Percentiles rank a stretch among this genome's conserved stretches.
Evolutionary conservation across 1,140 invertebrate genomes (phyloP).

Genomic region (Trachymyrmex cornetzi): DNA sequence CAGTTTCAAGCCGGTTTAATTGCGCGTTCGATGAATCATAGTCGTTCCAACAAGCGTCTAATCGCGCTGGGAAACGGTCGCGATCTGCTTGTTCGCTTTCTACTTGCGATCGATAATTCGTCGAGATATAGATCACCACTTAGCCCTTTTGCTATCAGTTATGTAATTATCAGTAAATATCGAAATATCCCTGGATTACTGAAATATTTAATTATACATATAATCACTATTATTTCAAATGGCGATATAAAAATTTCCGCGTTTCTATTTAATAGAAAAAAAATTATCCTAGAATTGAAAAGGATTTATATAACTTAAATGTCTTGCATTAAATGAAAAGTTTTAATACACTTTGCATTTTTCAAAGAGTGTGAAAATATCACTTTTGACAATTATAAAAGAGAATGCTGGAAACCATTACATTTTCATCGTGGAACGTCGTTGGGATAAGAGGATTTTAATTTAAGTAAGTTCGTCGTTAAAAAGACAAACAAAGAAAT

Average conservation of each 20-base stretch:
- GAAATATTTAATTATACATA: background rate
- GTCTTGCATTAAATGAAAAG: background rate
- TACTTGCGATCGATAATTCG: slow-evolving; percentile 60
- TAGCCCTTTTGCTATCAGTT: slow-evolving; percentile 23
- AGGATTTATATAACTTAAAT: slow-evolving; percentile 11
- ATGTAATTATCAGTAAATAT: slow-evolving; percentile 21
- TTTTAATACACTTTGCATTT: slow-evolving; percentile 13
- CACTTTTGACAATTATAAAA: background rate
- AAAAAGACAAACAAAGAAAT: slow-evolving; percentile 72
- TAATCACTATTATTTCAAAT: background rate
- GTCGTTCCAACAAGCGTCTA: slow-evolving; percentile 44
- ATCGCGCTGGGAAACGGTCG: slow-evolving; percentile 65
- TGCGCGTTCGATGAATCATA: slow-evolving; percentile 43
- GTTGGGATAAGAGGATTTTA: background rate
- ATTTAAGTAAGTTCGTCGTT: slow-evolving; percentile 55
- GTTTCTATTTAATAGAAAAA: background rate
- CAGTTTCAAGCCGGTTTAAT: slow-evolving; percentile 21
- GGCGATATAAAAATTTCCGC: background rate
- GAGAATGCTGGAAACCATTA: background rate
- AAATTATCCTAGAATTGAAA: background rate
- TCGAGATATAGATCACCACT: slow-evolving; percentile 27
- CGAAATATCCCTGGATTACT: background rate
- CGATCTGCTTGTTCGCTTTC: slow-evolving; percentile 56
- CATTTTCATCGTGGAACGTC: slow-evolving; percentile 11
- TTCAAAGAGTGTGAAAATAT: slow-evolving; percentile 3